A percentile compares a stretch with the other conserved stretches of the same genome.
Conservation (phyloP, 2,113 vertebrate genomes). For the Zingel zingel region DNA sequence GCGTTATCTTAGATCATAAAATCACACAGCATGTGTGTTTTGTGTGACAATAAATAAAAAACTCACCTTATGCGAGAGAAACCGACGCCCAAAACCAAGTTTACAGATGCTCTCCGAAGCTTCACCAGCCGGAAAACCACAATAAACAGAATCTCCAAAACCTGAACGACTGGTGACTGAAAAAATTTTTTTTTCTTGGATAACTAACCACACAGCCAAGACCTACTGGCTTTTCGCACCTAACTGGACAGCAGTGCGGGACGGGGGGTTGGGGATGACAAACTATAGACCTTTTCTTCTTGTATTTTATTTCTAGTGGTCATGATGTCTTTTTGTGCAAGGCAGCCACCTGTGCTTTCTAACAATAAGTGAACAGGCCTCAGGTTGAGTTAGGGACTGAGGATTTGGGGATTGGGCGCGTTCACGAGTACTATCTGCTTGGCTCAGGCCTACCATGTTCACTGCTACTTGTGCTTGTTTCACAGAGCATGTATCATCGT, state of each 20-base stretch:
- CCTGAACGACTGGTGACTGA: background rate
- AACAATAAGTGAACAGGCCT: background rate
- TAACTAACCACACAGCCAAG: too few species aligned
- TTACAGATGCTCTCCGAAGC: background rate
- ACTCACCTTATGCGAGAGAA: background rate
- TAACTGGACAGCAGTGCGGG: background rate
- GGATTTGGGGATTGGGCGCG: background rate
- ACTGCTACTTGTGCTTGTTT: conserved; percentile 13
- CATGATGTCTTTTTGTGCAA: background rate
- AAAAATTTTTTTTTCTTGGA: background rate
- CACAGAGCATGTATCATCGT: background rate
- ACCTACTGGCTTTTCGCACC: background rate
- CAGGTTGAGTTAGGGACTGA: conserved; percentile 6
- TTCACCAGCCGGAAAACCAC: background rate
- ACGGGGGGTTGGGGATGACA: background rate
- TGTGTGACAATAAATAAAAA: background rate
- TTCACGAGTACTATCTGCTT: background rate
- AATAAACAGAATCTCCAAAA: conserved; percentile 4
- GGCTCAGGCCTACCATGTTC: background rate
- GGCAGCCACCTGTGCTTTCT: background rate
- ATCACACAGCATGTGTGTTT: background rate
- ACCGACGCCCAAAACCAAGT: conserved; percentile 3
- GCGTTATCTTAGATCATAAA: background rate
- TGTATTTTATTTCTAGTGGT: background rate
- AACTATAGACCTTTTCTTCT: background rate